Evolutionary conservation across 2,797 vertebrate species (phyloP).

Genomic region (Hypotaenidia okinawae): DNA sequence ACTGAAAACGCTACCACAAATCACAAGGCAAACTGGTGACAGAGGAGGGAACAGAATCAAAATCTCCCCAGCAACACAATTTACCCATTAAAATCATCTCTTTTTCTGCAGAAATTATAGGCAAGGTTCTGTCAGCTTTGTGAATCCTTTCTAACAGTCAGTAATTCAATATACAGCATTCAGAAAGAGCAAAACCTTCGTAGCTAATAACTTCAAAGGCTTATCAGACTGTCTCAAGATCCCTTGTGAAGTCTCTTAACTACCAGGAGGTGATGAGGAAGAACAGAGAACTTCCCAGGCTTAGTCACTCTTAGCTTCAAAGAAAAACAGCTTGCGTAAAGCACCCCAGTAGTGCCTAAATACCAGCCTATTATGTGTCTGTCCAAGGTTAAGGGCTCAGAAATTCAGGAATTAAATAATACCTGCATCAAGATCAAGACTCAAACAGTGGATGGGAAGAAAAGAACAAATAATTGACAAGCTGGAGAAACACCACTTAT

Average conservation of each 20-base stretch:
- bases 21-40: constrained; percentile 64
- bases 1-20: constrained; percentile 50
- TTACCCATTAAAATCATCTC: constrained; percentile 28
- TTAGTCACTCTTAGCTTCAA: constrained; percentile 23
- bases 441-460: constrained; percentile 13
- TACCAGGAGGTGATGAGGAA: constrained; percentile 7
- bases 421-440: constrained; percentile 6
- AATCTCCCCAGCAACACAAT: constrained; percentile 45
- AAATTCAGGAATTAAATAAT: constrained; percentile 20
- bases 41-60: constrained; percentile 38
- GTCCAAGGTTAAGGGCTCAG: background rate
- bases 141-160: constrained; percentile 24
- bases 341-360: background rate
- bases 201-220: constrained; percentile 38
- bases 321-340: constrained; percentile 28
- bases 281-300: background rate
- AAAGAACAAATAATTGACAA: constrained; percentile 19
- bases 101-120: constrained; percentile 36
- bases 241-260: constrained; percentile 28
- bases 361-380: background rate
- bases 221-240: background rate
- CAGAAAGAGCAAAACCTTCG: constrained; percentile 16
- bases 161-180: background rate
- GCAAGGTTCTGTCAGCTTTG: background rate
- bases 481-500: background rate